Evolutionary conservation across 1,140 invertebrate species (phyloP).

Genomic region (Drosophila pectinifera): DNA sequence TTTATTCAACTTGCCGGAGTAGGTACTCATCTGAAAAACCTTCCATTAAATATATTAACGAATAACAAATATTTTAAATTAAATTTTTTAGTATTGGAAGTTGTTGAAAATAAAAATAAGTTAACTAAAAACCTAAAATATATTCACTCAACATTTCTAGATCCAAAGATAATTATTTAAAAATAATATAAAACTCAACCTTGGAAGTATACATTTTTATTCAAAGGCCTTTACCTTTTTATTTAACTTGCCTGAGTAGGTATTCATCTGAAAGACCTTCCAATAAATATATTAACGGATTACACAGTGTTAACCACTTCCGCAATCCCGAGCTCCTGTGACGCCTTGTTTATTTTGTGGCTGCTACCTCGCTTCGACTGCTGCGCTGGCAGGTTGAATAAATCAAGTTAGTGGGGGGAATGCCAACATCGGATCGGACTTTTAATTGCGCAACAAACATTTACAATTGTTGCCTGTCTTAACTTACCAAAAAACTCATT

Average conservation of each 20-base stretch:
- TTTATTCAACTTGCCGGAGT: no score
- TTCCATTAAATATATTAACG: constrained; percentile 4
- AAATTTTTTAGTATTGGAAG: no score
- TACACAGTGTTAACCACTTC: constrained; percentile 26
- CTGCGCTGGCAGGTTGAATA: constrained; percentile 52
- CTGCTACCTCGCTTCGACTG: constrained; percentile 38
- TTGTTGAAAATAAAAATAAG: no score
- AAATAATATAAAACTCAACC: background rate
- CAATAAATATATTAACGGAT: constrained; percentile 13
- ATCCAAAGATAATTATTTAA: no score
- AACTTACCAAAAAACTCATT: constrained; percentile 56
- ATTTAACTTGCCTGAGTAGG: no score
- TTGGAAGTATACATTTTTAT: no score
- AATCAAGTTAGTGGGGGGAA: constrained; percentile 73
- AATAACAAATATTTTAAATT: no score
- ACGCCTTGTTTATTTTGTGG: constrained; percentile 34
- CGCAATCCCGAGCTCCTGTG: constrained; percentile 5
- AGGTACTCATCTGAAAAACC: background rate
- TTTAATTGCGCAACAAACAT: constrained; percentile 82
- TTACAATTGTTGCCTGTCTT: constrained; percentile 80
- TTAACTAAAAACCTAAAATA: background rate
- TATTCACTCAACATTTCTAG: background rate
- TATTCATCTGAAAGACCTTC: background rate
- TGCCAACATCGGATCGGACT: constrained; percentile 61
- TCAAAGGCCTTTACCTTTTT: no score